Base-by-base conservation (phyloP, 2,797 vertebrate species). In the Rhinichthys osculus region DNA sequence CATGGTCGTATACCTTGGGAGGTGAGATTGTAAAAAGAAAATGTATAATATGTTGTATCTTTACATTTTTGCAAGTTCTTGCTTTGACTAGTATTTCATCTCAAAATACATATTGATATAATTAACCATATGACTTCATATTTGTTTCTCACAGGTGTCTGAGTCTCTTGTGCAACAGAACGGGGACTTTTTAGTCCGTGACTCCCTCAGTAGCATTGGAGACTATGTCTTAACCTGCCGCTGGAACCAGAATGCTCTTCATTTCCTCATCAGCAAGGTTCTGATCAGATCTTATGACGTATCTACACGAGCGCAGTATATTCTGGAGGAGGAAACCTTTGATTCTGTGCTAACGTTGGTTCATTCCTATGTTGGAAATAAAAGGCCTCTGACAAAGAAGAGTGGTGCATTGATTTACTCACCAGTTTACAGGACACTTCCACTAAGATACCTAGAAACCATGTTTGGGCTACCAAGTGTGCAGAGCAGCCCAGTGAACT, bases 361-460 rank as follows among this genome's bases (percentile, higher is more conserved):
- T 87, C 95, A 96, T 33, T 98, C 97, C 90, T 97, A 97, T 0
- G 95, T 96, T 91, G 97, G 96, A 82, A 96, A 96, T 92, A 94
- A 91, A 83, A 95, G 93, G 44, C 91, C 94, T 0, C 92, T 99
- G 92, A 98, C 96, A 0, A 95, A 92, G 88, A 94, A 97, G 92
- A 97, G 96, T 0, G 93, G 95, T 0, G 96, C 96, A 85, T 94
- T 96, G 88, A 93, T 98, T 88, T 96, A 96, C 88, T 95, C 92
- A 82, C 97, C 98, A 0, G 96, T 98, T 78, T 98, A 97, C 94
- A 95, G 98, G 87, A 98, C 95, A 7, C 95, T 98, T 86, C 98
- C 97, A 0, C 93, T 99, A 86, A 94, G 95, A 52, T 96, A 96
- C 93, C 93, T 98, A 91, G 97, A 98, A 88, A 95, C 95, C 84